Evolutionary conservation across 2,113 vertebrate species (phyloP).

Genomic region (Hemichromis elongatus): DNA sequence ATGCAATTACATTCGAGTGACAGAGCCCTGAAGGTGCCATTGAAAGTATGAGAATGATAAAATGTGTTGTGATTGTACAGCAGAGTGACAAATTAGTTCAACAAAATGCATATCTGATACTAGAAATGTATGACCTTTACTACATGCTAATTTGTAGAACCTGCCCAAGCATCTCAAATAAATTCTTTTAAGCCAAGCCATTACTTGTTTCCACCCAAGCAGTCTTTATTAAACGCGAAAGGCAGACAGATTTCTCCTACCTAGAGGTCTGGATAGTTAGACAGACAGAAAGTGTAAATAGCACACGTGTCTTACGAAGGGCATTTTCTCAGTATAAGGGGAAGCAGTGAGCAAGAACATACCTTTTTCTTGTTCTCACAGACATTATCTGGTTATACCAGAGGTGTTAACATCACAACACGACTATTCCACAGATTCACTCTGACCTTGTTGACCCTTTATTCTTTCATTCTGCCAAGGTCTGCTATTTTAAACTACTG

Average conservation of each 20-base stretch:
- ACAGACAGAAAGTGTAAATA: background rate
- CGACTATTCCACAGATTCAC: conserved; percentile 19
- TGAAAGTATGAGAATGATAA: background rate
- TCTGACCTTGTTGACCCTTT: background rate
- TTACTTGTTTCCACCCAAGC: background rate
- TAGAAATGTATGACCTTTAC: background rate
- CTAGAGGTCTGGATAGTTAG: background rate
- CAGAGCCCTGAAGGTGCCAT: background rate
- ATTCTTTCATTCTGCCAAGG: background rate
- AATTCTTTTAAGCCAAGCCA: background rate
- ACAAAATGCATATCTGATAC: background rate
- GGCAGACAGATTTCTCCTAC: background rate
- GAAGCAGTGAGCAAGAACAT: background rate
- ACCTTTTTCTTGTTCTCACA: conserved; percentile 9
- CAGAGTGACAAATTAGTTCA: background rate
- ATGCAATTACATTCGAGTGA: background rate
- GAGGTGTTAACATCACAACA: conserved; percentile 47
- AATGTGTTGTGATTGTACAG: background rate
- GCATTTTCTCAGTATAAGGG: background rate
- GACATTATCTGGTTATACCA: conserved; percentile 50
- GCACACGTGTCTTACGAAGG: background rate
- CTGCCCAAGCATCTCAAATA: rapidly evolving
- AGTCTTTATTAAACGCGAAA: background rate
- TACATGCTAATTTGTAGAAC: background rate
- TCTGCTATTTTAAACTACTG: background rate